phyloP scores from a whole-genome alignment of 2,797 vertebrate genomes.

The Botia almorhae region DNA sequence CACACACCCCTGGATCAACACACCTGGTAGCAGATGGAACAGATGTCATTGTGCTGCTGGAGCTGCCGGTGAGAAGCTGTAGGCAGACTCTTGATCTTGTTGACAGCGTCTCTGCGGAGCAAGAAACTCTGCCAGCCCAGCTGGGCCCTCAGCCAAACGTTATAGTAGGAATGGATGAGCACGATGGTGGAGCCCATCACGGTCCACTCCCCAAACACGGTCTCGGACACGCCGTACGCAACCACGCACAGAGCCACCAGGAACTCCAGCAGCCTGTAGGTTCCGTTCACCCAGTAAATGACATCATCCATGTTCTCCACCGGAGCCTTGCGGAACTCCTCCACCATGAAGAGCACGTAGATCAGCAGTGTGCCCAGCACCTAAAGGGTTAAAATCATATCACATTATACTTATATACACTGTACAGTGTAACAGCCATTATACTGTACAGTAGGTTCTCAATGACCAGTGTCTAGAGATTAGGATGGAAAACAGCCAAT shows the following conservation, averaged over 20 bases:
- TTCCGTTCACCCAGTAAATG: conserved; percentile 97
- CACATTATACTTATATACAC: too few relatives aligned
- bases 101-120: conserved; percentile 93
- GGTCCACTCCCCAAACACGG: conserved; percentile 96
- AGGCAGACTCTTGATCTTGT: conserved; percentile 96
- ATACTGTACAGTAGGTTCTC: too few relatives aligned
- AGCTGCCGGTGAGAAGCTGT: conserved; percentile 89
- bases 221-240: conserved; percentile 94
- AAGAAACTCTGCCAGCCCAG: conserved; percentile 99
- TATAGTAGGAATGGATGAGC: conserved; percentile 97
- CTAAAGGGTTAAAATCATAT: conserved; percentile 65
- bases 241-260: conserved; percentile 95
- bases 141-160: conserved; percentile 96
- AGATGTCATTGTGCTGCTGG: conserved; percentile 96
- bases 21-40: conserved; percentile 95
- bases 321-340: conserved; percentile 94
- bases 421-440: too few relatives aligned
- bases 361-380: conserved; percentile 94
- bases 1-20: background rate
- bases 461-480: too few relatives aligned
- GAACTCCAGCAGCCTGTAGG: conserved; percentile 95
- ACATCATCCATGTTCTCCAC: conserved; percentile 99
- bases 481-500: too few relatives aligned
- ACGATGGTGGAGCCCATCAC: conserved; percentile 99
- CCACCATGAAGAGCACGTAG: conserved; percentile 98